These are phyloP conservation scores for Malacoraja senta DNA, from an alignment of 2,797 vertebrate species.

Conservation along the genomic window DNA sequence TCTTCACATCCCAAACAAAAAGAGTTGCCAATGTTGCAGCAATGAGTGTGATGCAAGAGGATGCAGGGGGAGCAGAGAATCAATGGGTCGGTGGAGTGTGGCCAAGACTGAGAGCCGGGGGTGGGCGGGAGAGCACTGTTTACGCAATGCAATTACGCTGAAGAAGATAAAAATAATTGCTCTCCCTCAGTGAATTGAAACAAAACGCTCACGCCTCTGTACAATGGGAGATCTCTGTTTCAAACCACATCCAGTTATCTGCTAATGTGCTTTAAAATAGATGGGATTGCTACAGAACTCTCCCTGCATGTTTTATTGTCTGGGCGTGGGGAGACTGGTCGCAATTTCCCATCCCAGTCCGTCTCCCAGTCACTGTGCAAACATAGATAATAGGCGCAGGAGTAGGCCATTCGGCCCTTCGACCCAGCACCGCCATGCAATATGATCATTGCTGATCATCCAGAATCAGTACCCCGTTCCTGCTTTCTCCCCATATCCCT, in stretches of 20 bases:
- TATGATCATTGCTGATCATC: no score
- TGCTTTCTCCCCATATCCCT: no score
- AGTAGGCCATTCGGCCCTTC: no score
- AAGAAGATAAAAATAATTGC: background rate
- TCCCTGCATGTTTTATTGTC: background rate
- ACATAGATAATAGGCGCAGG: no score
- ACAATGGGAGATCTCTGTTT: background rate
- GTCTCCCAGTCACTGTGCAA: no score
- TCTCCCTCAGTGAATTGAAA: background rate
- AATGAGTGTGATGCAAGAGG: background rate
- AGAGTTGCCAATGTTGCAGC: no score
- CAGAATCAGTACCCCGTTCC: no score
- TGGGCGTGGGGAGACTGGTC: background rate
- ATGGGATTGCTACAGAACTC: background rate
- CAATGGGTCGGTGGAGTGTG: background rate
- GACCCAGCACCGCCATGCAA: no score
- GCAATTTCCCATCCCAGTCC: background rate
- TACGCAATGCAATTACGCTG: background rate
- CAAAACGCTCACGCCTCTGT: background rate
- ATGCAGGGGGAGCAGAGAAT: background rate
- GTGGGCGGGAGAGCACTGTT: background rate
- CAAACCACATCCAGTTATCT: background rate
- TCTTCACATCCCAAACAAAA: no score
- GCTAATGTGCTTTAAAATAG: background rate
- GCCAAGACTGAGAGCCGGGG: background rate